These are phyloP conservation scores for Isichthys henryi DNA, from an alignment of 2,113 vertebrate genomes.

Conservation along the genomic window DNA sequence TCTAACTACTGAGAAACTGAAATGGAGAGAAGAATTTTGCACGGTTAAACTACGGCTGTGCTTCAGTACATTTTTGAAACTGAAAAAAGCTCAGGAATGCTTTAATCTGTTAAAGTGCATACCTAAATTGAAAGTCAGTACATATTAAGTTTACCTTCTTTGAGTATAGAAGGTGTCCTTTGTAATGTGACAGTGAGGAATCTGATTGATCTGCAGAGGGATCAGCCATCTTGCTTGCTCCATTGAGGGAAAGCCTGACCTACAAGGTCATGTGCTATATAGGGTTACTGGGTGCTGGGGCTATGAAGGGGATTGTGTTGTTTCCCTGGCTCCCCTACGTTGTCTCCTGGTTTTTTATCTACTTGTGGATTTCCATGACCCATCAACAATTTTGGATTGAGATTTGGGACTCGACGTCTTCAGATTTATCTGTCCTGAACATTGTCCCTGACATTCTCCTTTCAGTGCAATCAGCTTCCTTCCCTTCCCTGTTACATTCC, in stretches of 20 bases:
- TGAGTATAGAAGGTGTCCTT: background rate
- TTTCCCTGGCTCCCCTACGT: background rate
- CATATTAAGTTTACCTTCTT: background rate
- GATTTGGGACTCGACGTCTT: background rate
- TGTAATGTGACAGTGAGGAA: background rate
- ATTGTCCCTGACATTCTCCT: background rate
- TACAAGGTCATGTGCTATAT: background rate
- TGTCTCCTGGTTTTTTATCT: background rate
- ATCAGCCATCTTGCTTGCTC: background rate
- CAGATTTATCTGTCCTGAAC: background rate
- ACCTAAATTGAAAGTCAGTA: background rate
- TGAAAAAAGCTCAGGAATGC: background rate
- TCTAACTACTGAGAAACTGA: constrained; percentile 2
- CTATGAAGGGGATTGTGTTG: background rate
- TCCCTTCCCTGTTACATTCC: background rate
- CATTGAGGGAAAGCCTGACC: background rate
- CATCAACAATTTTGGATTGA: background rate
- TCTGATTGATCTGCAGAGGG: background rate
- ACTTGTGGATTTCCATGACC: background rate
- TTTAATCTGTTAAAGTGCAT: background rate
- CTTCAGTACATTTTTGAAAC: background rate
- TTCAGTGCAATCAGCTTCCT: background rate
- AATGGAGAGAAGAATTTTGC: background rate
- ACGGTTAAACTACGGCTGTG: background rate
- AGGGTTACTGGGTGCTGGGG: background rate